A percentile compares a stretch with the other conserved stretches of the same genome.
Evolutionary conservation across 2,888 invertebrate genomes (phyloP).

Genomic region (Leptinotarsa haldemani): DNA sequence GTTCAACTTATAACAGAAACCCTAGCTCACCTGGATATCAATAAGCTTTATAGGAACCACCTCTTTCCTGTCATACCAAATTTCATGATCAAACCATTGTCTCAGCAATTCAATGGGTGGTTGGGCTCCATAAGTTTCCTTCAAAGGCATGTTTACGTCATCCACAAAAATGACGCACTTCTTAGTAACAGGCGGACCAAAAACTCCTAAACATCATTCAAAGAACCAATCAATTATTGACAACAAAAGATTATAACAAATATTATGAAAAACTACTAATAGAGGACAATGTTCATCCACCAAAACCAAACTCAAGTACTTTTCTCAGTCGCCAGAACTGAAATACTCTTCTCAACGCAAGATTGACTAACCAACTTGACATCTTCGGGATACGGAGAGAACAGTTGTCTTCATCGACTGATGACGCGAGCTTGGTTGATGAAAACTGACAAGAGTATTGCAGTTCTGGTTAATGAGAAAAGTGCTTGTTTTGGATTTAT

Average conservation of each 20-base stretch:
- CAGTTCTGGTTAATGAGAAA: too few relatives aligned
- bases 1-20: not conserved
- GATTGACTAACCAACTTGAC: too few relatives aligned
- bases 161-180: slow-evolving; percentile 92
- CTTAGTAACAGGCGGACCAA: slow-evolving; percentile 92
- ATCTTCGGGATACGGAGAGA: too few relatives aligned
- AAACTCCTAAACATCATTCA: slow-evolving; percentile 74
- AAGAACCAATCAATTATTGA: not conserved
- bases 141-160: slow-evolving; percentile 94
- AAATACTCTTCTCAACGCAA: too few relatives aligned
- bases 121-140: slow-evolving; percentile 92
- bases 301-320: too few relatives aligned
- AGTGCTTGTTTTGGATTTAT: too few relatives aligned
- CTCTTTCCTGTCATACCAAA: slow-evolving; percentile 91
- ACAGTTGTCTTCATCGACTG: too few relatives aligned
- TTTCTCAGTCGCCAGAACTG: too few relatives aligned
- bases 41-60: slow-evolving; percentile 81
- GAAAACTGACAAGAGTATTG: too few relatives aligned
- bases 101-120: slow-evolving; percentile 93
- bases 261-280: too few relatives aligned
- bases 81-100: slow-evolving; percentile 89
- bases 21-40: slow-evolving; percentile 78
- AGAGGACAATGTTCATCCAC: too few relatives aligned
- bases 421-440: too few relatives aligned
- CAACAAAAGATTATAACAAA: not conserved